Evolutionary conservation across 2,888 invertebrate species (phyloP), one percentile per base, ranked within the genome.

Genomic region (Sinodicranocentrus sp.): DNA sequence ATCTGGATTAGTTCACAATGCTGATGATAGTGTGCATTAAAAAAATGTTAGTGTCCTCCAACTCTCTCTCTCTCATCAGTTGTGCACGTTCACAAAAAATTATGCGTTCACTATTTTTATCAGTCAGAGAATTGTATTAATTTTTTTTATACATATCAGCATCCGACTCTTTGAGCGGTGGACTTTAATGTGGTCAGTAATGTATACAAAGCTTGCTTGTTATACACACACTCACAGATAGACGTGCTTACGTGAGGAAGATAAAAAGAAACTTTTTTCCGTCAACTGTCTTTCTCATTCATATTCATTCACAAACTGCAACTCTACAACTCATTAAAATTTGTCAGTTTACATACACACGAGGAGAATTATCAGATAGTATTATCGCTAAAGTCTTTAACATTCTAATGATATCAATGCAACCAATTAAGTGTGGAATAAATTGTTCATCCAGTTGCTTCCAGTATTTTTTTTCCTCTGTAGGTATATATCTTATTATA

Each of bases 1-100:
- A 76, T 70, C 82, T 82, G 82, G 75, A 82, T 82, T 82, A 82
- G 54, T 61, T 76, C 25, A 52, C 61, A 23, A 48, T 43, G 54
- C 54, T 52, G 82, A 68, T n/a, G 68, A 59, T 17, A 26, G 15
- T 3, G 61, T 61, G 61, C 57, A 57, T 57, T 23, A 57, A 8
- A 15, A 33, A 33, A 33, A 33, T 33, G 33, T 10, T n/a, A 10
- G 13, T 48, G 6, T 48, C n/a, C 57, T 52, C 52, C 3, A 52
- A n/a, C 8, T 21, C 21, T 23, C 19, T 19, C 48, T 17, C 15
- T n/a, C 17, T 10, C 5, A 48, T n/a, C 57, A 23, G 21, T n/a
- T 21, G 5, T 57, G 43, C 70, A 70, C 70, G 70, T 54, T 28
- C 17, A 54, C 70, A 70, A 1, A 48, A 2, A 10, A 57, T 21